Base-by-base conservation (phyloP, 2,888 invertebrate species). In the Lithophane leautieri region DNA sequence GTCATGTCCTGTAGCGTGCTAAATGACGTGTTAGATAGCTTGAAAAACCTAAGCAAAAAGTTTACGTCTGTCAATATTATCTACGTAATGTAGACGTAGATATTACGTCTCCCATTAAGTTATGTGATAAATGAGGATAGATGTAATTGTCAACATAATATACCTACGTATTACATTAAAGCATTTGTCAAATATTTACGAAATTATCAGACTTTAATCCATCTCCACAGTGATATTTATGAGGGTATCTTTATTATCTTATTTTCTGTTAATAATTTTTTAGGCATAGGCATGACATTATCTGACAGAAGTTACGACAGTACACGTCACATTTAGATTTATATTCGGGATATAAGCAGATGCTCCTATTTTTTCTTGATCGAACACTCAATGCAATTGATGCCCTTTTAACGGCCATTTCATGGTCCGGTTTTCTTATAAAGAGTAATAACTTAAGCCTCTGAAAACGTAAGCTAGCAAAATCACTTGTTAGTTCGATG, bases 71-170 rank as follows among this genome's bases (percentile, higher is more conserved):
- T 56, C 54, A 62, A 76, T 61, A 56, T 62, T 56, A 66, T 34
- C 61, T 67, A 78, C 82, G 77, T 78, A 76, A 67, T 25, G 2
- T 25, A 47, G 34, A 42, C 54, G 60, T 54, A 82, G n/a, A 66
- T 67, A 14, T 82, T 76, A 82, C 61, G 65, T 54, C 0, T 16
- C 28, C 34, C 25, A 22, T 66, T 50, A 54, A n/a, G n/a, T 62
- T 34, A 42, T 65, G 40, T 22, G 60, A 50, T 42, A 61, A 75
- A 66, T 65, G 28, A 47, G n/a, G 54, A 25, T 47, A 66, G 19
- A 25, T 61, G 19, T 73, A 63, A 62, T 47, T 79, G 4, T 16
- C 40, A 52, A 74, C 56, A 54, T 60, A 11, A 63, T 52, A 44
- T 19, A 40, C 14, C 6, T 82, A 40, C 19, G n/a, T 81, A 40